phyloP scores from a whole-genome alignment of 2,888 invertebrate genomes.

The Torymus texanus region DNA sequence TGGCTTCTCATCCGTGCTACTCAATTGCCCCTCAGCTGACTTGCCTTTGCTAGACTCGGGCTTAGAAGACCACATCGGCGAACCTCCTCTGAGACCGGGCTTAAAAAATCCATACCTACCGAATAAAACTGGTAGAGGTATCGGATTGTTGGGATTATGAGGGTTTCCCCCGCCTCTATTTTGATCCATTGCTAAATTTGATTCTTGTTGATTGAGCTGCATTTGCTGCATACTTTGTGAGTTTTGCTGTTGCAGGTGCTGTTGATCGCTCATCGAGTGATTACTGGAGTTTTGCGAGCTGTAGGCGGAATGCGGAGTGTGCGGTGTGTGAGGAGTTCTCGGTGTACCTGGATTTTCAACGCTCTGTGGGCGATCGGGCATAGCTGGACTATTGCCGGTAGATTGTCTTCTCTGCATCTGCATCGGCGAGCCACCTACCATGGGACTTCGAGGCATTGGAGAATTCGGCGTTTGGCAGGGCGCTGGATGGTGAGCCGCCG shows the following conservation, averaged over 20 bases:
- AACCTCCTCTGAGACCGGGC: slow-evolving; percentile 81
- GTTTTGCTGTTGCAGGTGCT: slow-evolving; percentile 73
- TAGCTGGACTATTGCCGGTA: slow-evolving; percentile 77
- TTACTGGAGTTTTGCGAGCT: slow-evolving; percentile 75
- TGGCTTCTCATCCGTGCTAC: slow-evolving; percentile 75
- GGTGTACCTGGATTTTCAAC: slow-evolving; percentile 79
- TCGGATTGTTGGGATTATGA: slow-evolving; percentile 78
- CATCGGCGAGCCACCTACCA: slow-evolving; percentile 76
- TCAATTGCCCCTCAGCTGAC: slow-evolving; percentile 72
- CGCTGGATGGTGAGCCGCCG: slow-evolving; percentile 75
- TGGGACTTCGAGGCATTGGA: slow-evolving; percentile 78
- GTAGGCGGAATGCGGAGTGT: slow-evolving; percentile 63
- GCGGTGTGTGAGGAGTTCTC: slow-evolving; percentile 74
- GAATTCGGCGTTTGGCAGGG: slow-evolving; percentile 73
- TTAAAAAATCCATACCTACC: slow-evolving; percentile 79
- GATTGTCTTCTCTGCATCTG: slow-evolving; percentile 77
- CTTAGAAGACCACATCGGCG: slow-evolving; percentile 81
- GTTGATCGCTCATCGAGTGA: slow-evolving; percentile 76
- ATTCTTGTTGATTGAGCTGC: slow-evolving; percentile 72
- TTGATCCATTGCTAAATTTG: slow-evolving; percentile 63
- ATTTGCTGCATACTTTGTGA: slow-evolving; percentile 77
- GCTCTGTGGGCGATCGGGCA: slow-evolving; percentile 79
- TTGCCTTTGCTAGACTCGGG: slow-evolving; percentile 73
- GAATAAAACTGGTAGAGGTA: slow-evolving; percentile 79
- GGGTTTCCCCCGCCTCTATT: slow-evolving; percentile 77